These are phyloP conservation scores for Thyatira batis DNA, from an alignment of 2,888 invertebrate genomes.

Conservation along the genomic window DNA sequence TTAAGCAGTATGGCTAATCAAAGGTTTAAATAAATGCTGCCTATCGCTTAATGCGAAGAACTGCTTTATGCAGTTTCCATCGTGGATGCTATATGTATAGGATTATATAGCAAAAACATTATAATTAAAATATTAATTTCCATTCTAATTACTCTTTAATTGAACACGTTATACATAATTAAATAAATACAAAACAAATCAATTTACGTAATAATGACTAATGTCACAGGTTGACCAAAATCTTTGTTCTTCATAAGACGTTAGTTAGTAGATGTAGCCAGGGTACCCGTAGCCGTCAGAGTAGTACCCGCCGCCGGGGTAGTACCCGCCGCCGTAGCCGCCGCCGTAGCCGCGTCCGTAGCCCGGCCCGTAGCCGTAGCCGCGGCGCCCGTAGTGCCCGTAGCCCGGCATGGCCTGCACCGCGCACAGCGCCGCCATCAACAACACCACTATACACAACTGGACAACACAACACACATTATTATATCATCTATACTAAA, in stretches of 20 bases:
- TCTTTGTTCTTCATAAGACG: not conserved
- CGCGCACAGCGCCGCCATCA: not conserved
- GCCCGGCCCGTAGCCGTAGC: not conserved
- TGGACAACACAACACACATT: not conserved
- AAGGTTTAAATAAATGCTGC: too few species aligned
- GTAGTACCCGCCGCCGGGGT: too few species aligned
- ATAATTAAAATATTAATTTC: too few species aligned
- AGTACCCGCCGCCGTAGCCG: not conserved
- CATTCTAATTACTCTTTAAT: too few species aligned
- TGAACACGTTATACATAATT: too few species aligned
- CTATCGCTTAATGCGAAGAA: too few species aligned
- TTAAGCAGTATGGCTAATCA: too few species aligned
- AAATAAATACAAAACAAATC: too few species aligned
- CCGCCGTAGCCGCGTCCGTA: not conserved
- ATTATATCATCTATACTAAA: not conserved
- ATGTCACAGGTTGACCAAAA: not conserved
- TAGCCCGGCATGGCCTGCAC: not conserved
- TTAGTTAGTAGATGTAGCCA: not conserved
- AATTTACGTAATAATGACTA: too few species aligned
- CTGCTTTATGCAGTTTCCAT: too few species aligned
- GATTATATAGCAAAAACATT: too few species aligned
- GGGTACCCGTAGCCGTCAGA: not conserved
- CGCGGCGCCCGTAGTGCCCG: not conserved
- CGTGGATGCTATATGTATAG: too few species aligned
- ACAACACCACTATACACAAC: not conserved